These are phyloP conservation scores for Tipula confusa DNA, from an alignment of 2,888 invertebrate species.

Conservation along the genomic window DNA sequence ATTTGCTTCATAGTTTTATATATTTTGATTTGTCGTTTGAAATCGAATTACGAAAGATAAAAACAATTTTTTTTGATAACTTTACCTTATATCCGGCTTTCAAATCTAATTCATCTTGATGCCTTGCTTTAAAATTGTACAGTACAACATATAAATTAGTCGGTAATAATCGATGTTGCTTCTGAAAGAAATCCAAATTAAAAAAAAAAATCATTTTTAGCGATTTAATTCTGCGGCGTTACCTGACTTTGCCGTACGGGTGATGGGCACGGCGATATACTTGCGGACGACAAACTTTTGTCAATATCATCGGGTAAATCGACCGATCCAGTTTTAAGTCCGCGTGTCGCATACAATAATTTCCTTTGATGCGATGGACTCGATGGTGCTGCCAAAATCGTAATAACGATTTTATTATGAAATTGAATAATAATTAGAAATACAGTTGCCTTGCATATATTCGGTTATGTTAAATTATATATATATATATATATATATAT, in stretches of 20 bases:
- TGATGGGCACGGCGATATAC: constrained; percentile 90
- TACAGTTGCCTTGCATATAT: too few relatives aligned
- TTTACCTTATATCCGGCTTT: constrained; percentile 79
- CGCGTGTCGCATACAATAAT: constrained; percentile 67
- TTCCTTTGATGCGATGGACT: constrained; percentile 87
- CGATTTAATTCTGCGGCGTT: constrained; percentile 37
- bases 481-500: too few relatives aligned
- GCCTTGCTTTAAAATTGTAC: constrained; percentile 92
- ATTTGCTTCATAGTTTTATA: too few relatives aligned
- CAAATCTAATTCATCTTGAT: constrained; percentile 88
- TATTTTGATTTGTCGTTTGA: too few relatives aligned
- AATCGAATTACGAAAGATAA: too few relatives aligned
- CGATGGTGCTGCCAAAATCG: constrained; percentile 66
- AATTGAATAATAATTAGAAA: background rate
- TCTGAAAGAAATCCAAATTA: constrained; percentile 51
- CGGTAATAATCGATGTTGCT: constrained; percentile 78
- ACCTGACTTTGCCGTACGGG: constrained; percentile 61
- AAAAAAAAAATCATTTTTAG: background rate
- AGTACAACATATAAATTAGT: constrained; percentile 91
- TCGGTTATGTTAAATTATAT: too few relatives aligned
- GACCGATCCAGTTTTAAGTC: constrained; percentile 88
- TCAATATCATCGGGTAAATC: constrained; percentile 88
- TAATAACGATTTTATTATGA: background rate
- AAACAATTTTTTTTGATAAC: too few relatives aligned
- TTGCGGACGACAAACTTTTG: constrained; percentile 85